Evolutionary conservation across 37 sponge, comb jelly and placozoan genomes (phyloP).

Genomic region (Aphrocallistes beatrix): DNA sequence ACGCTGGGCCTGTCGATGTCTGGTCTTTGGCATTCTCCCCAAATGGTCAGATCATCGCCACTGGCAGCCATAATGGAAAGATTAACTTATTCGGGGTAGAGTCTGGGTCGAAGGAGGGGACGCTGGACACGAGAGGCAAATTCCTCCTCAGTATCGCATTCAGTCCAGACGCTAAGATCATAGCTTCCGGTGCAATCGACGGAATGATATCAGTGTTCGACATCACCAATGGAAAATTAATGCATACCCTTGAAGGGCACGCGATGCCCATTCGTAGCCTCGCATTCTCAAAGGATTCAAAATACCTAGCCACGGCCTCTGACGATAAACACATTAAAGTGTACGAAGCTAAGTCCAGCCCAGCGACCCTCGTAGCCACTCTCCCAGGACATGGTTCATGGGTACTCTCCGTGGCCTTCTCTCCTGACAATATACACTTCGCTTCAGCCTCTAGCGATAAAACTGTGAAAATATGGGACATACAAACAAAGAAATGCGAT

Average conservation of each 20-base stretch:
- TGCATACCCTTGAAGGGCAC: slow-evolving; percentile 90
- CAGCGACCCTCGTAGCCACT: slow-evolving; percentile 54
- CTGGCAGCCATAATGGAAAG: slow-evolving; percentile 89
- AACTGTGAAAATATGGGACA: slow-evolving; percentile 93
- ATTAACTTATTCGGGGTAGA: slow-evolving; percentile 78
- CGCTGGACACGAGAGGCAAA: slow-evolving; percentile 88
- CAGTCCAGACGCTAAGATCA: slow-evolving; percentile 86
- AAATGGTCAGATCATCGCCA: slow-evolving; percentile 60
- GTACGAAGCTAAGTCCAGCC: slow-evolving; percentile 43
- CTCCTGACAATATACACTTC: slow-evolving; percentile 85
- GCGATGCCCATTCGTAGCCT: slow-evolving; percentile 91
- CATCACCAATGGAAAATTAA: slow-evolving; percentile 53
- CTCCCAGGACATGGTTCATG: slow-evolving; percentile 92
- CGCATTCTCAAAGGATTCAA: slow-evolving; percentile 87
- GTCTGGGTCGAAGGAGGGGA: slow-evolving; percentile 57
- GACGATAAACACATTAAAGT: slow-evolving; percentile 96
- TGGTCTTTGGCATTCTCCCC: slow-evolving; percentile 89
- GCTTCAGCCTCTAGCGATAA: slow-evolving; percentile 77
- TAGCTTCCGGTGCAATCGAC: slow-evolving; percentile 92
- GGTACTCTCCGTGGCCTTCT: slow-evolving; percentile 87
- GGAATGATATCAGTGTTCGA: slow-evolving; percentile 91
- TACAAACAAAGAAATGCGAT: slow-evolving; percentile 59
- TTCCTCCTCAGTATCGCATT: slow-evolving; percentile 87
- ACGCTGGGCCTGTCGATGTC: slow-evolving; percentile 81
- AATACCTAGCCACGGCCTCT: slow-evolving; percentile 77